Evolutionary conservation across 2,888 invertebrate genomes (phyloP), one percentile per base, ranked within the genome.

Genomic region (Druceiella hillmani): DNA sequence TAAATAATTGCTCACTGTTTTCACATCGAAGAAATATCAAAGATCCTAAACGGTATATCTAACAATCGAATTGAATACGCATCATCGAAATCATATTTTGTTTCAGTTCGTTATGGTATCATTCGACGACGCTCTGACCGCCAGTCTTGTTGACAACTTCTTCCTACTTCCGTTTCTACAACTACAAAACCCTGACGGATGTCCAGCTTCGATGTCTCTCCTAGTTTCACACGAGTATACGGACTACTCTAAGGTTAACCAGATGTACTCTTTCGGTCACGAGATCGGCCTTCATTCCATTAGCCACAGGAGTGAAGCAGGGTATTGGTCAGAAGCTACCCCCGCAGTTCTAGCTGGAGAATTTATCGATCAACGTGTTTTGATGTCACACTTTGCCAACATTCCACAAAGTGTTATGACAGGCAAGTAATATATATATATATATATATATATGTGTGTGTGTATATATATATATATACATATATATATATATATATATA

Each of bases 181-280:
- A 4, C 49, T 74, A 1, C 54, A 36, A 26, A 82, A 82, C 58
- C 78, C 78, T 0, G 79, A 82, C 54, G 72, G 70, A 4, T 75
- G 74, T 40, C 62, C 66, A 1, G 67, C 75, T 1, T 60, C 68
- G 1, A 75, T 68, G 15, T 80, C 81, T 0, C 76, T 79, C 54
- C 81, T 74, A 52, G 64, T 79, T 7, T 75, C 77, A 1, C 80
- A 82, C 49, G 74, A 79, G 45, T 81, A 79, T 50, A 76, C 78
- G 2, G 73, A 79, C 51, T 80, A 79, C 49, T 52, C 60, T 2
- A 49, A 59, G 48, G 59, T 77, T 1, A 66, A 75, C 48, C 57
- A 67, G 17, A 59, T 79, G 3, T 66, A 67, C 50, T 51, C 62
- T 17, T 52, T 62, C 6, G 77, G 77, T n/a, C n/a, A 78, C 45